These are phyloP conservation scores for Zaprionus ghesquierei DNA, from an alignment of 1,140 invertebrate species.

Conservation along the genomic window DNA sequence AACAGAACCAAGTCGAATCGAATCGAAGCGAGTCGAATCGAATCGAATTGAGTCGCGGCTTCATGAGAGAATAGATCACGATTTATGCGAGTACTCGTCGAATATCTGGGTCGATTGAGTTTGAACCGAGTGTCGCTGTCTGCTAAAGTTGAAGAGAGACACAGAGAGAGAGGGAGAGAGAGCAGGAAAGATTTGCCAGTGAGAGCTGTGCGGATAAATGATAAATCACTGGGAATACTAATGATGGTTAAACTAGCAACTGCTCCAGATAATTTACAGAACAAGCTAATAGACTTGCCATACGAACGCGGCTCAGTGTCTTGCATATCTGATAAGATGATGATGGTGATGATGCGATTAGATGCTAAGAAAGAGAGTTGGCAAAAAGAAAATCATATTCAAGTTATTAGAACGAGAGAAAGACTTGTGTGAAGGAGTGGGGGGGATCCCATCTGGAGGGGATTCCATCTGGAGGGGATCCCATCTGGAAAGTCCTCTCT, in stretches of 20 bases:
- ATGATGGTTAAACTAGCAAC: constrained; percentile 24
- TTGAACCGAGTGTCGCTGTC: constrained; percentile 17
- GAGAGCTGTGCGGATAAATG: constrained; percentile 23
- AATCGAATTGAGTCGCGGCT: not conserved
- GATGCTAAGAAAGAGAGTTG: not conserved
- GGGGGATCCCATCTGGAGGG: too few species aligned
- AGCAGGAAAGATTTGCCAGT: not conserved
- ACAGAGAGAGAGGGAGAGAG: constrained; percentile 8
- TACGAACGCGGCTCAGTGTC: not conserved
- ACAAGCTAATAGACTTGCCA: constrained; percentile 3
- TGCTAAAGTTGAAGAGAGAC: not conserved
- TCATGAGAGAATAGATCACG: constrained; percentile 50
- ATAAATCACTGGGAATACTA: constrained; percentile 21
- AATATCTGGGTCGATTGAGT: constrained; percentile 58
- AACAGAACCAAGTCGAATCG: not conserved
- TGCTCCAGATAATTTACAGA: constrained; percentile 20
- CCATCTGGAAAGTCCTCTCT: not conserved
- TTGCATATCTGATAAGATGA: not conserved
- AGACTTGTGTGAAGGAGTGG: not conserved
- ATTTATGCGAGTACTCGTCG: constrained; percentile 20
- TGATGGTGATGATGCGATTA: not conserved
- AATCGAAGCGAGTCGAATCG: too few species aligned
- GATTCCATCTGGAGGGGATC: too few species aligned
- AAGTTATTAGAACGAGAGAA: not conserved
- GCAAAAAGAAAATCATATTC: not conserved